Conservation (phyloP, 2,888 invertebrate species). For the Ephialtes manifestator region DNA sequence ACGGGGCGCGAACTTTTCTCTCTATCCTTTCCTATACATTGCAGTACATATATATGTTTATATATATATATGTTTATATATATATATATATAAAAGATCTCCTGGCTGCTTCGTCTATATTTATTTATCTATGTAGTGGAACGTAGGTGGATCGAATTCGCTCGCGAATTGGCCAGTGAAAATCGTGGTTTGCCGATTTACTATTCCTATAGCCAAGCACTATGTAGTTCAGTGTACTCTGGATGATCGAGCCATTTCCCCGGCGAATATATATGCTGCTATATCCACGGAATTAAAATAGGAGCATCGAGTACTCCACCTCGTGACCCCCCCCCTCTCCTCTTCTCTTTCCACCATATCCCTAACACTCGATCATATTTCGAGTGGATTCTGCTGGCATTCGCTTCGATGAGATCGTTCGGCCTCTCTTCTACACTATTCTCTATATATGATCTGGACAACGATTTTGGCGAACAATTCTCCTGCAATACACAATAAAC, state of each 20-base stretch:
- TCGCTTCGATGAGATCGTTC: constrained; percentile 57
- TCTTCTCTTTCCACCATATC: neutral
- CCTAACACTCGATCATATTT: constrained; percentile 74
- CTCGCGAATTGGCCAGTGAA: constrained; percentile 37
- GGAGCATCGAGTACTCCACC: constrained; percentile 53
- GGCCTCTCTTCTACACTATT: constrained; percentile 48
- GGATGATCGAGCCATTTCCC: constrained; percentile 38
- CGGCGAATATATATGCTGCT: constrained; percentile 19
- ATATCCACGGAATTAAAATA: constrained; percentile 73
- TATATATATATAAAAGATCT: too few species aligned
- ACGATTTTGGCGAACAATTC: constrained; percentile 46
- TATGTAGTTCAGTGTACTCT: constrained; percentile 12
- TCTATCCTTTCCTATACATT: constrained; percentile 5
- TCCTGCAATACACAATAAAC: constrained; percentile 47
- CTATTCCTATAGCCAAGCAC: constrained; percentile 22
- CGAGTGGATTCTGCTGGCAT: constrained; percentile 64
- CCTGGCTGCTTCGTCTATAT: constrained; percentile 9
- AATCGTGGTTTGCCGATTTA: constrained; percentile 44
- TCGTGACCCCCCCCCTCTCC: neutral
- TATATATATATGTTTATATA: neutral
- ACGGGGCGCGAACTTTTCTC: constrained; percentile 61
- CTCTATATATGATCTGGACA: constrained; percentile 39
- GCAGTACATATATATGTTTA: neutral
- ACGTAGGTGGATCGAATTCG: constrained; percentile 25
- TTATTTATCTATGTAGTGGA: constrained; percentile 28